A percentile compares a stretch with the other conserved stretches of the same genome.
Evolutionary conservation across 2,797 vertebrate genomes (phyloP).

Genomic region (Lepus oiostolus): DNA sequence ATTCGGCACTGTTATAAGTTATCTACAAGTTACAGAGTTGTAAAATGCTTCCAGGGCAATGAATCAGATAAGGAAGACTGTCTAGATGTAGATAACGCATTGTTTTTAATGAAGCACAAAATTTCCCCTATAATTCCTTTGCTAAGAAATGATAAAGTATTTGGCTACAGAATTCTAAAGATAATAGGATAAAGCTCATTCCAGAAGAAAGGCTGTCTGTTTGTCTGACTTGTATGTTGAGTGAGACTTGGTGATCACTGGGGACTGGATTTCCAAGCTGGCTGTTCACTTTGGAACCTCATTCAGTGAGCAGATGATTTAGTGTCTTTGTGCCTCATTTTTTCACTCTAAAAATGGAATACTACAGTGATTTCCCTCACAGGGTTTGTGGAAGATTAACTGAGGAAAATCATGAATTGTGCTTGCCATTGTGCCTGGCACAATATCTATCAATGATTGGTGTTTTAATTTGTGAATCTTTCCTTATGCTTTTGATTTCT

Average conservation of each 20-base stretch:
- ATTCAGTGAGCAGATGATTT: not conserved
- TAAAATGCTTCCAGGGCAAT: not conserved
- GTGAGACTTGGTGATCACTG: not conserved
- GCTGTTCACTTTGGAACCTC: not conserved
- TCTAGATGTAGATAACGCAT: not conserved
- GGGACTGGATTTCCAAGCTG: slow-evolving; percentile 18
- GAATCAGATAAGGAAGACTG: not conserved
- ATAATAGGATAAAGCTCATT: not conserved
- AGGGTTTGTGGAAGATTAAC: not conserved
- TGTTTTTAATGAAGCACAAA: not conserved
- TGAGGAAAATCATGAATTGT: not conserved
- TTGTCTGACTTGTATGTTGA: not conserved
- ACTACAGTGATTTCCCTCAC: not conserved
- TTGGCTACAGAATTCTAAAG: not conserved
- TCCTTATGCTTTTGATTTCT: not conserved
- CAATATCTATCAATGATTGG: not conserved
- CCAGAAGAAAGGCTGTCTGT: not conserved
- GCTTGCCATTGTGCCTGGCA: not conserved
- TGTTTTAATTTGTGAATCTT: not conserved
- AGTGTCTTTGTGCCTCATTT: not conserved
- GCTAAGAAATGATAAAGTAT: slow-evolving; percentile 30
- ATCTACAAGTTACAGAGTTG: not conserved
- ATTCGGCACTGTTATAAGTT: not conserved
- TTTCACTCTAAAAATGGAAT: not conserved
- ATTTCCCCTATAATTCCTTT: not conserved